Evolutionary conservation across 2,113 vertebrate genomes (phyloP), one percentile per base, ranked within the genome.

Genomic region (Anolis sagrei): DNA sequence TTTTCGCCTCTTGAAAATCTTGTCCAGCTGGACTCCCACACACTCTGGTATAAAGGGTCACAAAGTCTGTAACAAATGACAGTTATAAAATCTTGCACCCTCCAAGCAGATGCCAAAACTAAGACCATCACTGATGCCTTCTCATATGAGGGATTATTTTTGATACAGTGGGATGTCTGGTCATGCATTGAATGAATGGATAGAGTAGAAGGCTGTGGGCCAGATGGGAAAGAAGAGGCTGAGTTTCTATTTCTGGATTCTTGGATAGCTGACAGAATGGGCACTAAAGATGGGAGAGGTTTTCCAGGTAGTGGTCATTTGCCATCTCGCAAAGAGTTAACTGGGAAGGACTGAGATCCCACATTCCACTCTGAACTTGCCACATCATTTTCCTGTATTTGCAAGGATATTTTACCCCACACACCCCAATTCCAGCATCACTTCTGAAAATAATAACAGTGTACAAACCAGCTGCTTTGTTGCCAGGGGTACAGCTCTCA

Each of bases 401-500:
- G 82, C 83, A 81, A 66, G 54, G 18, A 1, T 0, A 3, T 11
- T 87, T 32, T 79, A 66, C 76, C 81, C 34, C 3, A 44, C 18
- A 73, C 68, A 51, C 64, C 44, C 86, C 78, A 80, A 86, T 86
- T 75, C 84, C 85, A 34, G 66, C 77, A 81, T 84, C 51, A 5
- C 77, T 92, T 89, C 81, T 87, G 90, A 87, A 82, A 90, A 84
- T 89, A 92, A 93, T 90, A 86, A 85, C 81, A 73, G 93, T 66
- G 84, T 73, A 81, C 66, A 69, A 90, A 85, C 62, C 0, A 84
- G 86, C 76, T 77, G 89, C 21, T 49, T 79, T 0, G 19, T 81
- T 82, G 86, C 91, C 83, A 73, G 72, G 88, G 49, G 88, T 92
- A 85, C 92, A 0, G 29, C 84, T 80, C 89, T 87, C 73, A 83